phyloP scores from a whole-genome alignment of 2,888 invertebrate species.

The Scotopteryx bipunctaria region DNA sequence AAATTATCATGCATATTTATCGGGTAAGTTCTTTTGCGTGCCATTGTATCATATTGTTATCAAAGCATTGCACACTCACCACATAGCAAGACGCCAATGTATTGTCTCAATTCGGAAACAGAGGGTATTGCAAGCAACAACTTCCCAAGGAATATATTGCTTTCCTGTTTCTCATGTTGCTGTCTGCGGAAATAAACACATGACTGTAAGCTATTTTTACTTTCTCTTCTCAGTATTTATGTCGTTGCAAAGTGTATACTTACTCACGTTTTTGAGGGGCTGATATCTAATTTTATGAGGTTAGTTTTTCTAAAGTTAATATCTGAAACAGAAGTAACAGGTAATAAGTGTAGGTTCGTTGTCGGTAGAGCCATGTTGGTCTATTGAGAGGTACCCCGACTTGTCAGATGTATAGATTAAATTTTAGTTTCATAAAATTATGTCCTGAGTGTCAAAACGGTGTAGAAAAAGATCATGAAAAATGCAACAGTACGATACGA shows the following conservation, averaged over 20 bases:
- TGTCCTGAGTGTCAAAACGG: too few relatives aligned
- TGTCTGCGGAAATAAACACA: conserved; percentile 28
- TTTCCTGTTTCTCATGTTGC: conserved; percentile 39
- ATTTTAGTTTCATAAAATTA: too few relatives aligned
- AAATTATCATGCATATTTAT: conserved; percentile 13
- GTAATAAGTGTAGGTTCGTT: neutral
- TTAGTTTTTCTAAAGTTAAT: conserved; percentile 47
- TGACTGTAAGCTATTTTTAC: conserved; percentile 14
- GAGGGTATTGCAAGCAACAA: conserved; percentile 48
- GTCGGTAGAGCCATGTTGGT: too few relatives aligned
- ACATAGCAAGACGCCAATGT: conserved; percentile 61
- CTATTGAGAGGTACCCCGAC: too few relatives aligned
- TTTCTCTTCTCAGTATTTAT: conserved; percentile 1
- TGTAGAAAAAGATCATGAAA: too few relatives aligned
- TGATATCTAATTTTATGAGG: conserved; percentile 52
- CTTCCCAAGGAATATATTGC: conserved; percentile 40
- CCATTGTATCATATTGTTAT: conserved; percentile 28
- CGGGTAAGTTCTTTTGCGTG: conserved; percentile 10
- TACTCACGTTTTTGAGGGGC: conserved; percentile 76
- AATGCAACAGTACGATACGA: too few relatives aligned
- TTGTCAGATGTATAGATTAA: too few relatives aligned
- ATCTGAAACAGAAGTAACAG: conserved; percentile 47
- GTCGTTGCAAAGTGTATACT: conserved; percentile 51
- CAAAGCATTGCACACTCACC: conserved; percentile 51
- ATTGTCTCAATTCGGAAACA: conserved; percentile 62